Evolutionary conservation across 2,888 invertebrate species (phyloP).

Genomic region (Volucella inanis): DNA sequence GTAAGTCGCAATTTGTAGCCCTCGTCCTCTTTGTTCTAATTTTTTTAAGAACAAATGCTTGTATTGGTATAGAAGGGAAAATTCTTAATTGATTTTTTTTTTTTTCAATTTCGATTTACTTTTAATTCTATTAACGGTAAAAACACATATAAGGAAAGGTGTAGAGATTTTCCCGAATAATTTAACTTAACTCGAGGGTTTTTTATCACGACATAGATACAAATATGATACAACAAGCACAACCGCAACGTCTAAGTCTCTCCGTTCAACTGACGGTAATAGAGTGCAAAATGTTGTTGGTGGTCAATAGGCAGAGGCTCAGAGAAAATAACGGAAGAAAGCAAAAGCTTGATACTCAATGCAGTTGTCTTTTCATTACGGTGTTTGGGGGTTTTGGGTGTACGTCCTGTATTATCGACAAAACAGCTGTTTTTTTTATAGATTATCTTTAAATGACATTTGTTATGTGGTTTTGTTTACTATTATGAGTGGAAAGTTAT

Average conservation of each 20-base stretch:
- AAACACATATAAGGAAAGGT: not conserved
- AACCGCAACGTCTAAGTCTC: constrained; percentile 46
- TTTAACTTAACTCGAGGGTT: constrained; percentile 7
- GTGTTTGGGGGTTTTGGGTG: not conserved
- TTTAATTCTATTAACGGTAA: not conserved
- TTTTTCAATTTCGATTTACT: not conserved
- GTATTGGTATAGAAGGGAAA: constrained; percentile 12
- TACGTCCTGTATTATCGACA: constrained; percentile 38
- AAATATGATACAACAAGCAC: constrained; percentile 16
- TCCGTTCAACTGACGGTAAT: constrained; percentile 51
- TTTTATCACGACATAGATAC: constrained; percentile 13
- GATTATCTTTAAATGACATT: constrained; percentile 32
- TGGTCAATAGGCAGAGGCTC: constrained; percentile 8
- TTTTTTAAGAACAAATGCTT: not conserved
- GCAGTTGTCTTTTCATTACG: constrained; percentile 29
- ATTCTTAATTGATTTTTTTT: not conserved
- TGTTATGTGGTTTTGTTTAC: constrained; percentile 36
- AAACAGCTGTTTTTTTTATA: constrained; percentile 39
- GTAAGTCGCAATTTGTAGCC: constrained; percentile 61
- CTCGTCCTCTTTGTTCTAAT: constrained; percentile 44
- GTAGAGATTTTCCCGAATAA: constrained; percentile 23
- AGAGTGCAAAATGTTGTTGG: constrained; percentile 12
- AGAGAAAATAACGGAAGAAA: constrained; percentile 34
- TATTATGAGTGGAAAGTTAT: constrained; percentile 10
- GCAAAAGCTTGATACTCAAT: constrained; percentile 33